Base-by-base conservation (phyloP, 2,113 vertebrate species). In the Trachemys scripta region DNA sequence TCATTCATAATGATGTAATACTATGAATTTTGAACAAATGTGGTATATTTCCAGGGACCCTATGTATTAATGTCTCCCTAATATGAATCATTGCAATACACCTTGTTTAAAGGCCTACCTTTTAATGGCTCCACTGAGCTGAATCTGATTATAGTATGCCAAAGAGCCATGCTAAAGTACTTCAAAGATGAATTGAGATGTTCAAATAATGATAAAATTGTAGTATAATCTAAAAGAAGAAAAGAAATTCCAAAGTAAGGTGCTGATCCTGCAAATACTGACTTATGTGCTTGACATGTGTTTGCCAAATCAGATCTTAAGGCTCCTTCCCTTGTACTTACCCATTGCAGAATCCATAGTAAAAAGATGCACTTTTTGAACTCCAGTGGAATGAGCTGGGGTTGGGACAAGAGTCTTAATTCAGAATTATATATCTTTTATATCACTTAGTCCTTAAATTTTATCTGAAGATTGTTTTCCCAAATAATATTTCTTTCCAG, bases 251-350 rank as follows among this genome's bases (percentile, higher is more conserved):
- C 16, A n/a, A 57, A 22, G 35, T 24, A 2, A 2, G 3, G 2
- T 42, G 20, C 84, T 35, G 45, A 89, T 79, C 80, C 7, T 85
- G 90, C 95, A 54, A 87, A 19, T 19, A 76, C 5, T 80, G 22
- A 1, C 51, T 5, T 19, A 3, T 31, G 22, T 0, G 0, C 78
- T 17, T 42, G 49, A n/a, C 11, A n/a, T 29, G 4, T 6, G 0
- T 20, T 45, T 0, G 14, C 31, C 87, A 84, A 19, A 90, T 93
- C 56, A 57, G 50, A 69, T 27, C 54, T 0, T 25, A 49, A 4
- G 59, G 7, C 20, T 42, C 1, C 42, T 11, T 47, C 19, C 51
- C 9, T 38, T 51, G 24, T 9, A 88, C 78, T 13, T 57, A 0
- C 49, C 24, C 62, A 25, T 31, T 93, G 1, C 20, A n/a, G 17